Conservation (phyloP, 2,113 vertebrate genomes). For the Pithys albifrons region DNA sequence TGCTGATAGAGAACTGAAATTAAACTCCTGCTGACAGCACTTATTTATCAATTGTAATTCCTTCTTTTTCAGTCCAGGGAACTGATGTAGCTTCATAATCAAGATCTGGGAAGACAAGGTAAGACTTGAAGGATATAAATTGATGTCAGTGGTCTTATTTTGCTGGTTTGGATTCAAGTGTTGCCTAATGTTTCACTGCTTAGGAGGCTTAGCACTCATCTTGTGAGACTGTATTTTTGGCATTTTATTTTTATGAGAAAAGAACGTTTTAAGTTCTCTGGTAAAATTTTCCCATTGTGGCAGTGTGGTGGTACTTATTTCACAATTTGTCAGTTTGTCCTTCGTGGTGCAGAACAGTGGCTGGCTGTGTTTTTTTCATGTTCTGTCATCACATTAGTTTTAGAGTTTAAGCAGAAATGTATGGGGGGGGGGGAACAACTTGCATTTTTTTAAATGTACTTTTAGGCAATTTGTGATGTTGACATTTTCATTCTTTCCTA, state of each 20-base stretch:
- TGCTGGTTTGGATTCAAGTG: not conserved
- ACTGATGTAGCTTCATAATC: not conserved
- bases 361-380: not conserved
- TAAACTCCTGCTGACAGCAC: not conserved
- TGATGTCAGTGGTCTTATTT: not conserved
- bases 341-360: not conserved
- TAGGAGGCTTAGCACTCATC: not conserved
- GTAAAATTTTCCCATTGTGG: not conserved
- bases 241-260: not conserved
- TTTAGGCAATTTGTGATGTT: not conserved
- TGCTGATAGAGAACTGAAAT: not conserved
- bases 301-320: not conserved
- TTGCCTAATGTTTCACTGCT: not conserved
- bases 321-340: not conserved
- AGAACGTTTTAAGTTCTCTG: not conserved
- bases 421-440: no score
- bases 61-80: not conserved
- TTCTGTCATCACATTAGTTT: not conserved
- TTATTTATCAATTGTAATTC: not conserved
- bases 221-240: not conserved
- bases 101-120: not conserved
- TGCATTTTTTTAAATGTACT: not conserved
- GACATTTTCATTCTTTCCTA: fast-evolving
- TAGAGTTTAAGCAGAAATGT: not conserved
- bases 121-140: not conserved